Percentiles rank a stretch among this genome's conserved stretches.
phyloP scores from a whole-genome alignment of 2,888 invertebrate species.

The Drosophila algonquin region DNA sequence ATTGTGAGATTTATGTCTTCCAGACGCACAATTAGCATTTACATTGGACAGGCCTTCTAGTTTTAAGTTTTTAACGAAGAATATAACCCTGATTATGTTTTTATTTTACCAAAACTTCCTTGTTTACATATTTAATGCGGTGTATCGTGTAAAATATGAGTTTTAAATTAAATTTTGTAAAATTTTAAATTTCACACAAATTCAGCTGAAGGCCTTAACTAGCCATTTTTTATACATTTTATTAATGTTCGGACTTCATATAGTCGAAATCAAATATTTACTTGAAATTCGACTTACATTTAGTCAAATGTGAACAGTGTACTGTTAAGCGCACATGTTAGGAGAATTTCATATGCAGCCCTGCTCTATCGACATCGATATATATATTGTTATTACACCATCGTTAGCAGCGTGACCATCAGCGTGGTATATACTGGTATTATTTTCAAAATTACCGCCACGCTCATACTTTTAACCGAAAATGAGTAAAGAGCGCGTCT shows the following conservation, averaged over 20 bases:
- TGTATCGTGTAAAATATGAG: background rate
- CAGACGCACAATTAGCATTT: constrained; percentile 42
- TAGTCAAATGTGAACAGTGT: background rate
- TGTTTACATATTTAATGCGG: background rate
- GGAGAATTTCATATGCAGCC: background rate
- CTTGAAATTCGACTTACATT: background rate
- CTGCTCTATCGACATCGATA: constrained; percentile 19
- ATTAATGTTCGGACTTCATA: background rate
- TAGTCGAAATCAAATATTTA: background rate
- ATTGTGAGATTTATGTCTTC: constrained; percentile 24
- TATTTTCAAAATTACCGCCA: too few relatives aligned
- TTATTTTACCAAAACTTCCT: background rate
- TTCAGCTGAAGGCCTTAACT: background rate
- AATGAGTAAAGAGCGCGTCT: too few relatives aligned
- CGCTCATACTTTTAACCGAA: too few relatives aligned
- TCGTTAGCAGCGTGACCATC: constrained; percentile 32
- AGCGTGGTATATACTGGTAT: too few relatives aligned
- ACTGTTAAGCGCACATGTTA: background rate
- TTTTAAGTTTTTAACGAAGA: constrained; percentile 28
- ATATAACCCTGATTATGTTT: constrained; percentile 18
- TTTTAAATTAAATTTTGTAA: too few relatives aligned
- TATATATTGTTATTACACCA: constrained; percentile 1
- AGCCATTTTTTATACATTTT: background rate
- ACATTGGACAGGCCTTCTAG: constrained; percentile 33
- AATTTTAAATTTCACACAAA: too few relatives aligned